Percentiles rank a stretch among this genome's conserved stretches.
phyloP scores from a whole-genome alignment of 1,140 invertebrate species.

The Zophobas morio region DNA sequence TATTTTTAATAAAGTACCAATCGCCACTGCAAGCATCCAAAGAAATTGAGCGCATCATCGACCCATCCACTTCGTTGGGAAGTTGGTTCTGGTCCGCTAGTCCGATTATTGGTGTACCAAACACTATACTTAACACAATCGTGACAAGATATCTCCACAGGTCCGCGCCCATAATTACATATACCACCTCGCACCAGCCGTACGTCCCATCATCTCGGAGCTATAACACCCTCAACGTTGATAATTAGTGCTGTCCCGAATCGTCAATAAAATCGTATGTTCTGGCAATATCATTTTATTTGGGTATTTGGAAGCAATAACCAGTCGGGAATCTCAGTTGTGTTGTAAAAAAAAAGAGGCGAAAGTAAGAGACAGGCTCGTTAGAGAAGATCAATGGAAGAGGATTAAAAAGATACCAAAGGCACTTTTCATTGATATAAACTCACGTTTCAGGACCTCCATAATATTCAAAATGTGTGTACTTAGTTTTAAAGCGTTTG shows the following conservation, averaged over 20 bases:
- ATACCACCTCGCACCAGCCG: slow-evolving; percentile 52
- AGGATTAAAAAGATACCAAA: no score
- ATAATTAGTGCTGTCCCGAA: slow-evolving; percentile 36
- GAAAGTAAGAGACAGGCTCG: no score
- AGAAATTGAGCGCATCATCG: slow-evolving; percentile 1
- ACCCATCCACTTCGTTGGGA: neutral
- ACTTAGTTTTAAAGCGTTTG: no score
- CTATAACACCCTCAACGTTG: slow-evolving; percentile 52
- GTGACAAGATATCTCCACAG: slow-evolving; percentile 65
- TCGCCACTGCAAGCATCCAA: slow-evolving; percentile 57
- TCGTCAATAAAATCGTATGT: slow-evolving; percentile 32
- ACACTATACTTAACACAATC: slow-evolving; percentile 67
- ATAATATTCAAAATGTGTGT: no score
- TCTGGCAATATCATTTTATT: neutral
- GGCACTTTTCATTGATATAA: no score
- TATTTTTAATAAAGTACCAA: slow-evolving; percentile 65
- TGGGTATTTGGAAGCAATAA: neutral
- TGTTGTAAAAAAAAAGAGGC: no score
- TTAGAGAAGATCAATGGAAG: no score
- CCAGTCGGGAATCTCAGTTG: neutral
- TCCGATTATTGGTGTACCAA: slow-evolving; percentile 65
- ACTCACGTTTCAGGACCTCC: no score
- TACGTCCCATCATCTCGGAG: slow-evolving; percentile 51
- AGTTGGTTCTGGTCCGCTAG: slow-evolving; percentile 56
- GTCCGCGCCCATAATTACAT: slow-evolving; percentile 64